phyloP scores from a whole-genome alignment of 64 coral and sea anemone genomes.

The Acropora tenuis region DNA sequence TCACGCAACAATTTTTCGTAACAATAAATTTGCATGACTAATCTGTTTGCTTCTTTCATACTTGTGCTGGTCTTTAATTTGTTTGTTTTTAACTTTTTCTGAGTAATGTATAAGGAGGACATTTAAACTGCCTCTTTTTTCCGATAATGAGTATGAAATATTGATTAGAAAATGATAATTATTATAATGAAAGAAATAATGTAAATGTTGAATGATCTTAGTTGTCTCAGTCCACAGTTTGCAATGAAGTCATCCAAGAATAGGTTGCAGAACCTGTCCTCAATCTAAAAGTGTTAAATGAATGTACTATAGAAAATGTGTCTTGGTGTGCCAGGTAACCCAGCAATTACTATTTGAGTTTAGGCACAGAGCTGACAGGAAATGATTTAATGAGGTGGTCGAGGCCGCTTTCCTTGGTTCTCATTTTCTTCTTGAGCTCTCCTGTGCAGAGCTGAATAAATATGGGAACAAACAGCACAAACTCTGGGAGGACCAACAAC shows the following conservation, averaged over 20 bases:
- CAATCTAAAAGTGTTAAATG: constrained; percentile 14
- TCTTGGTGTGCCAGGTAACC: constrained; percentile 2
- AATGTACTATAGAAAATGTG: constrained; percentile 17
- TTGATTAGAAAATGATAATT: too few relatives aligned
- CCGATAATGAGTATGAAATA: neutral
- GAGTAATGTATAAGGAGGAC: constrained; percentile 11
- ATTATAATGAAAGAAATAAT: too few relatives aligned
- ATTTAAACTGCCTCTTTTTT: constrained; percentile 6
- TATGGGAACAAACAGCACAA: constrained; percentile 13
- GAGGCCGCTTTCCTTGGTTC: neutral
- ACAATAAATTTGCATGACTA: neutral
- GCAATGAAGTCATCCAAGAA: constrained; percentile 5
- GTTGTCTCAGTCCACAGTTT: constrained; percentile 1
- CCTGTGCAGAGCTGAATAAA: neutral
- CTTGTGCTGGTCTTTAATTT: neutral
- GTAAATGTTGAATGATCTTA: too few relatives aligned
- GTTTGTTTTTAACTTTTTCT: constrained; percentile 12
- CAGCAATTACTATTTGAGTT: neutral
- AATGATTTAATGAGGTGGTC: constrained; percentile 13
- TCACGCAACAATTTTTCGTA: too few relatives aligned
- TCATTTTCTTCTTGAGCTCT: neutral
- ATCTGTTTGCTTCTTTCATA: neutral
- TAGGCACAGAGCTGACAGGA: constrained; percentile 21
- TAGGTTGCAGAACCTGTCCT: neutral
- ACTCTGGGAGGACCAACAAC: constrained; percentile 8